Evolutionary conservation across 2,113 vertebrate species (phyloP), one percentile per base, ranked within the genome.

Genomic region (Myxocyprinus asiaticus): DNA sequence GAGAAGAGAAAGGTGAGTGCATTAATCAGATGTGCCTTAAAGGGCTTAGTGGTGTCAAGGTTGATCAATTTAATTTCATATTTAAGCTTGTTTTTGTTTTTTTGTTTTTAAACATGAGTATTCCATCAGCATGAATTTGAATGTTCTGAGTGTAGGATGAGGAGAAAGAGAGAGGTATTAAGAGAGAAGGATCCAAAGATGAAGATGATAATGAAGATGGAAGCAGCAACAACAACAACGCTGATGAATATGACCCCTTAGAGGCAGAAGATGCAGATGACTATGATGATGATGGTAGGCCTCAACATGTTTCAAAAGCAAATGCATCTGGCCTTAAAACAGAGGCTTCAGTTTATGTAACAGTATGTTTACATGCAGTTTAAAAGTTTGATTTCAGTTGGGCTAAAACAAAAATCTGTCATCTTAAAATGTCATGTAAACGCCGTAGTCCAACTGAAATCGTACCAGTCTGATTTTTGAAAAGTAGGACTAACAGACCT

Each of bases 261-360:
- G 97, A 98, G 87, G 97, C 96, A 44, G 98, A 99, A 90, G 97
- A 98, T 56, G 97, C 94, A 47, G 98, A 99, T 10, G 97, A 98
- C 4, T 96, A 99, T 17, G 96, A 98, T 12, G 96, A 98, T 83
- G 96, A 93, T 51, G 92, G 90, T 94, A 88, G 33, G 9, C 10
- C 22, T 67, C 33, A 33, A 33, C 1, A 1, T 33, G 22, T 33
- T 33, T 33, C 22, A 33, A 7, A 9, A 42, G 17, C 12, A 58
- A 7, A 47, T 55, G 33, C 47, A 48, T 9, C 5, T 48, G 9
- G 9, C 6, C 6, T 48, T 48, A 6, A 6, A 7, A 6, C 4
- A 4, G 8, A 65, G 14, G 6, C 6, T 66, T 1, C 12, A 3
- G n/a, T 67, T 2, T 74, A 67, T 33, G 2, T 33, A 33, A 33